Conservation (phyloP, 1,140 invertebrate species). For the Ectropis grisescens region DNA sequence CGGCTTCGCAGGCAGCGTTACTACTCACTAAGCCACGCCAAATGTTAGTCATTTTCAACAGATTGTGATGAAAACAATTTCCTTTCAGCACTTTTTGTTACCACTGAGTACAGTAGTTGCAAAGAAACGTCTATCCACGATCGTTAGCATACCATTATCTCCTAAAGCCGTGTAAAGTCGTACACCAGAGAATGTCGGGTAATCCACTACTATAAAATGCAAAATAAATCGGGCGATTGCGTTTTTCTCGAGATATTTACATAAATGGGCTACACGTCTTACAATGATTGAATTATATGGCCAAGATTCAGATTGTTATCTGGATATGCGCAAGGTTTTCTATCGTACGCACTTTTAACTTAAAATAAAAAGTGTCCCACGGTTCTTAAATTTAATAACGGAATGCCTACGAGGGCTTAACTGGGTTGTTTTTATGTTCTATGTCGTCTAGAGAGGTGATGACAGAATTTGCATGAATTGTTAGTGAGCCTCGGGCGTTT, state of each 20-base stretch:
- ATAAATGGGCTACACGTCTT: constrained; percentile 6
- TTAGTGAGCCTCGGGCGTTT: constrained; percentile 35
- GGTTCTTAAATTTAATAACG: too few relatives aligned
- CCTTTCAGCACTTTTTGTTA: not conserved
- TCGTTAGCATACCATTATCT: constrained; percentile 29
- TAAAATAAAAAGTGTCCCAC: too few relatives aligned
- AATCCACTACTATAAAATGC: constrained; percentile 17
- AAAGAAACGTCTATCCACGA: constrained; percentile 15
- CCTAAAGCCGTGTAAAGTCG: constrained; percentile 21
- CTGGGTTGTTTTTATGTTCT: too few relatives aligned
- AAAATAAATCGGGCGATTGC: constrained; percentile 13
- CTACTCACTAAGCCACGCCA: too few relatives aligned
- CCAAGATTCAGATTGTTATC: too few relatives aligned
- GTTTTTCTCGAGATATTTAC: constrained; percentile 12
- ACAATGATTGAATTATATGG: constrained; percentile 7
- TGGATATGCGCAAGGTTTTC: too few relatives aligned
- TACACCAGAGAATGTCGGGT: constrained; percentile 23
- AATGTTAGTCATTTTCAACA: too few relatives aligned
- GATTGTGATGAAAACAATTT: too few relatives aligned
- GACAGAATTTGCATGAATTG: constrained; percentile 22
- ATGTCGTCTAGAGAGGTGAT: too few relatives aligned
- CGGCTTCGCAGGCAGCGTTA: too few relatives aligned
- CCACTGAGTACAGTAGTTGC: not conserved
- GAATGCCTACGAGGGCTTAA: too few relatives aligned
- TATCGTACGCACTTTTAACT: too few relatives aligned